phyloP scores from a whole-genome alignment of 2,113 vertebrate genomes.

The Hyla sarda region DNA sequence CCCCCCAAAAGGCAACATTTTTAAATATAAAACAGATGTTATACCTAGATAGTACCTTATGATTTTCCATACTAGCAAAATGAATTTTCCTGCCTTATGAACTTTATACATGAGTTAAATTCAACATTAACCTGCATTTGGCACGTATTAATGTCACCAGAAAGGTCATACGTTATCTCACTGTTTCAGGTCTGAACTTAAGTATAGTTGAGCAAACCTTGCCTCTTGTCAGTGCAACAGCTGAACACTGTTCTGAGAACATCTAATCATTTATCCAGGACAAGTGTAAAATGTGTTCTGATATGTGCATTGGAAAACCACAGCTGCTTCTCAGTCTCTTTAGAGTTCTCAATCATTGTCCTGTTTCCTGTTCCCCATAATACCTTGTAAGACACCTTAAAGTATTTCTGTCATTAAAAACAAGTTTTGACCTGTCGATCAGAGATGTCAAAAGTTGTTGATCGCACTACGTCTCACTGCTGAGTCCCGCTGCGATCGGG shows the following conservation, averaged over 20 bases:
- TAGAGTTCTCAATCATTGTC: conserved; percentile 14
- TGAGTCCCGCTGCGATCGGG: too few relatives aligned
- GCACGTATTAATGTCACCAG: conserved; percentile 7
- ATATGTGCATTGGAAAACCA: conserved; percentile 11
- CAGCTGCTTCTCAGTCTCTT: conserved; percentile 20
- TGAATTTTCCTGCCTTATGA: neutral
- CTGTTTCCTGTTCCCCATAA: neutral
- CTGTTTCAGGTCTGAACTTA: neutral
- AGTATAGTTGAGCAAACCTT: neutral
- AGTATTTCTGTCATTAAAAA: neutral
- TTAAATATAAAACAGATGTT: neutral
- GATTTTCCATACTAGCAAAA: neutral
- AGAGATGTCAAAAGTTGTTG: too few relatives aligned
- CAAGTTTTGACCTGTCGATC: too few relatives aligned
- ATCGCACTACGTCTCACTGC: too few relatives aligned
- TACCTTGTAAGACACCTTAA: neutral
- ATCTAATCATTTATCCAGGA: conserved; percentile 38
- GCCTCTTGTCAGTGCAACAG: neutral
- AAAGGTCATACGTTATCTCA: conserved; percentile 25
- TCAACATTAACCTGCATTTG: neutral
- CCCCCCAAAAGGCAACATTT: neutral
- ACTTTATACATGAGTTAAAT: neutral
- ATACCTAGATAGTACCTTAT: neutral
- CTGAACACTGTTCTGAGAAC: conserved; percentile 13
- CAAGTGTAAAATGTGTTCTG: conserved; percentile 32